Evolutionary conservation across 2,797 vertebrate genomes (phyloP), one percentile per base, ranked within the genome.

Genomic region (Melanogrammus aeglefinus): DNA sequence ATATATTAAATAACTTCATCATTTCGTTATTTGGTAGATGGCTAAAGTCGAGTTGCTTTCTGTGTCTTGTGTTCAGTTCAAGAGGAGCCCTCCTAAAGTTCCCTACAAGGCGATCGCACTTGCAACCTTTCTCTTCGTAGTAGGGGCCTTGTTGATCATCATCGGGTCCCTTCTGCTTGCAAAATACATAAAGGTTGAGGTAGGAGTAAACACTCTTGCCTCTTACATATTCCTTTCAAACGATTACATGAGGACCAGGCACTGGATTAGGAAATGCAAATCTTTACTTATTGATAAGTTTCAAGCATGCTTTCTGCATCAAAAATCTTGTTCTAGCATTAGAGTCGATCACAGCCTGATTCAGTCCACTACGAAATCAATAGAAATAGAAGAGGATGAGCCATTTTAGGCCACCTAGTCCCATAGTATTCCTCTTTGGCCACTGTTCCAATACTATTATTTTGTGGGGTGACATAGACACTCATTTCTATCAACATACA

Each of bases 51-150:
- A 74, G 5, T 72, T 63, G 35, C 31, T 81, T 77, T 74, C 44
- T 81, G 18, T 6, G 31, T 8, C 82, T 81, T 76, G 73, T 79
- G 0, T 29, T 31, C 91, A 99, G 97, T 99, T 99, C 90, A 98
- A 98, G 94, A 98, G 94, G 90, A 97, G 94, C 76, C 96, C 96
- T 0, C 97, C 97, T 12, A 97, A 96, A 91, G 93, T 99, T 77
- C 97, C 97, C 0, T 98, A 98, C 90, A 99, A 97, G 91, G 97
- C 97, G 0, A 98, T 98, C 0, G 96, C 95, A 0, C 92, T 99
- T 84, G 97, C 97, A 0, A 79, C 94, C 0, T 95, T 99, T 87
- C 95, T 99, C 78, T 98, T 99, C 88, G 80, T 97, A 91, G 94
- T 98, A 0, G 97, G 97, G 70, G 95, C 96, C 80, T 90, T 98